A percentile compares a stretch with the other conserved stretches of the same genome.
Evolutionary conservation across 2,888 invertebrate species (phyloP).

Genomic region (Sussaba pulchella): DNA sequence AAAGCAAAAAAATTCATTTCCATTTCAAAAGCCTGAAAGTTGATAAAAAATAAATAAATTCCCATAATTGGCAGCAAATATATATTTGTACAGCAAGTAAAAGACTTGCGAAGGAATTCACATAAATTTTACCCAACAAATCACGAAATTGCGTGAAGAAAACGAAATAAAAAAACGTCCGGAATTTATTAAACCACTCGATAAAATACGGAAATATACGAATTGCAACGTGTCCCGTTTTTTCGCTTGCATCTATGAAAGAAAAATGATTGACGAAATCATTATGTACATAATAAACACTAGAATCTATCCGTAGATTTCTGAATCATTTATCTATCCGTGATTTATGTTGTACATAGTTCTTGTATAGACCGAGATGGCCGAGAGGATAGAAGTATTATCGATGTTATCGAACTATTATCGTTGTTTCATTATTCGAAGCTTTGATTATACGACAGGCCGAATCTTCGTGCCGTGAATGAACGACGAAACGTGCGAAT

Average conservation of each 20-base stretch:
- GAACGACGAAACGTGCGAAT: constrained; percentile 17
- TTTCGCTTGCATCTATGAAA: constrained; percentile 51
- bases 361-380: constrained; percentile 52
- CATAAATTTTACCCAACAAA: no score
- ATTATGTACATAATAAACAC: constrained; percentile 69
- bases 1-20: no score
- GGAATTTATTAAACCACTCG: no score
- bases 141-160: no score
- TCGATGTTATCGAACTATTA: constrained; percentile 50
- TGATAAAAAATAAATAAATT: no score
- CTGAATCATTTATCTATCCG: constrained; percentile 68
- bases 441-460: constrained; percentile 40
- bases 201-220: no score
- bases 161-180: no score
- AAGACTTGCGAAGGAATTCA: no score
- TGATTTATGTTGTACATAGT: constrained; percentile 66
- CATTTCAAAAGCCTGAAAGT: no score
- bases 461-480: constrained; percentile 24
- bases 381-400: constrained; percentile 66
- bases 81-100: no score
- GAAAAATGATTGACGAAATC: constrained; percentile 49
- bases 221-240: constrained; percentile 38
- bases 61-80: no score
- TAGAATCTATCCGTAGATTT: constrained; percentile 73
- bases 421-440: constrained; percentile 40